Conservation (phyloP, 2,113 vertebrate genomes). For the Chaetura pelagica region DNA sequence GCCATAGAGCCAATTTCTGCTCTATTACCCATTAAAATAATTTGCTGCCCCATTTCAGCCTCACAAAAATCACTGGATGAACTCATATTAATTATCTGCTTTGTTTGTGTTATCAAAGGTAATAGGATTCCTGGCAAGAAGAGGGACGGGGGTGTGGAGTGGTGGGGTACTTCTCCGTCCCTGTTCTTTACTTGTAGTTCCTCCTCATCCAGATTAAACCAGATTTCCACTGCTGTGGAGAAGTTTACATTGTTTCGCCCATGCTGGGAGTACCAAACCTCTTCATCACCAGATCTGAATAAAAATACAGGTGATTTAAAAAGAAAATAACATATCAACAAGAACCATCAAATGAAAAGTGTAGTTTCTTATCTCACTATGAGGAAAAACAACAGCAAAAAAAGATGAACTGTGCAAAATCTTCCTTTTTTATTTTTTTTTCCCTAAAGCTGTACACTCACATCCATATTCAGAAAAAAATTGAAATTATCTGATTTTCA, state of each 20-base stretch:
- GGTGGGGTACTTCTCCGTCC: not conserved
- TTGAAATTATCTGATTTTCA: not conserved
- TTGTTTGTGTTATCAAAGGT: not conserved
- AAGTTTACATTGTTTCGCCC: not conserved
- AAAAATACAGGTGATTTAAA: not conserved
- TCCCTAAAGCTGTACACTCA: not conserved
- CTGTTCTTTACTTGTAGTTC: not conserved
- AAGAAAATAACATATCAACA: not conserved
- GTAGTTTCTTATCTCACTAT: not conserved
- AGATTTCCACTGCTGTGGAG: not conserved
- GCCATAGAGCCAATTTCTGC: not conserved
- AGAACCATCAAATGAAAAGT: not conserved
- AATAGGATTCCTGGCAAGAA: not conserved
- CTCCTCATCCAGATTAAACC: not conserved
- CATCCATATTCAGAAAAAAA: not conserved
- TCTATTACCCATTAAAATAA: not conserved
- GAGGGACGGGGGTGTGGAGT: accelerated
- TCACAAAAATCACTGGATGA: not conserved
- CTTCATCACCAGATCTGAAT: not conserved
- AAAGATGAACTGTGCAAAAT: not conserved
- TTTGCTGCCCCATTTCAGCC: not conserved
- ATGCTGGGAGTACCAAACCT: not conserved
- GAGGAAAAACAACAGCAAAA: not conserved
- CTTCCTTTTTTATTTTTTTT: not conserved
- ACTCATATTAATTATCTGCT: not conserved